Conservation (phyloP, 2,113 vertebrate species). For the Urocynchramus pylzowi region DNA sequence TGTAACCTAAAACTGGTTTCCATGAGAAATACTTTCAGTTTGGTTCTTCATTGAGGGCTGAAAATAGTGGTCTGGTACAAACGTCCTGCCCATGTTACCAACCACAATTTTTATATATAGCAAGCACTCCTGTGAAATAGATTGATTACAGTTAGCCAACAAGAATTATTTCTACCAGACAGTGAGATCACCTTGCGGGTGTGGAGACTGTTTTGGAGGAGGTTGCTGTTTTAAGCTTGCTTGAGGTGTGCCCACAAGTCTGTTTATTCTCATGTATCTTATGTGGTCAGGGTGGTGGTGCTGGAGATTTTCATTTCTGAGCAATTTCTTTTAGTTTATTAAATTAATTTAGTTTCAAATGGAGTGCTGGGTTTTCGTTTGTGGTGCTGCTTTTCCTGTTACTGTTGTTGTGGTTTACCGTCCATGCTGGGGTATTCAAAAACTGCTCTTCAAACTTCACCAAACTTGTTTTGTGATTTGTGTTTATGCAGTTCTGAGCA, state of each 20-base stretch:
- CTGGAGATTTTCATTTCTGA: slow-evolving; percentile 56
- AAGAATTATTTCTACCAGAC: slow-evolving; percentile 23
- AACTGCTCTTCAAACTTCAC: slow-evolving; percentile 38
- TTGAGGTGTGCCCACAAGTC: slow-evolving; percentile 43
- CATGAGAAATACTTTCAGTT: background rate
- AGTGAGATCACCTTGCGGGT: slow-evolving; percentile 15
- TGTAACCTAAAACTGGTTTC: background rate
- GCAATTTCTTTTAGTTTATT: slow-evolving; percentile 57
- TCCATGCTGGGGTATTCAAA: slow-evolving; percentile 47
- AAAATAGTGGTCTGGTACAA: background rate
- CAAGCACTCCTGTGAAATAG: background rate
- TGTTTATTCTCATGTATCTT: slow-evolving; percentile 49
- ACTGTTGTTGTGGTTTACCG: slow-evolving; percentile 69
- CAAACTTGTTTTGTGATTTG: slow-evolving; percentile 19
- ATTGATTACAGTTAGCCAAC: slow-evolving; percentile 15
- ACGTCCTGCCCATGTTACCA: background rate
- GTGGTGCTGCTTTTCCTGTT: slow-evolving; percentile 72
- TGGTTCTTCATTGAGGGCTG: background rate
- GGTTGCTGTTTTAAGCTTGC: background rate
- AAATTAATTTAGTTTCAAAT: slow-evolving; percentile 51
- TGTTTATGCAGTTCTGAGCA: background rate
- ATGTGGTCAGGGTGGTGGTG: slow-evolving; percentile 47
- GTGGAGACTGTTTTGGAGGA: slow-evolving; percentile 15
- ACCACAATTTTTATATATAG: background rate
- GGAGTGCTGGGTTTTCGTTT: slow-evolving; percentile 59